Conservation (phyloP, 2,797 vertebrate species). For the Poecilia velifera region DNA sequence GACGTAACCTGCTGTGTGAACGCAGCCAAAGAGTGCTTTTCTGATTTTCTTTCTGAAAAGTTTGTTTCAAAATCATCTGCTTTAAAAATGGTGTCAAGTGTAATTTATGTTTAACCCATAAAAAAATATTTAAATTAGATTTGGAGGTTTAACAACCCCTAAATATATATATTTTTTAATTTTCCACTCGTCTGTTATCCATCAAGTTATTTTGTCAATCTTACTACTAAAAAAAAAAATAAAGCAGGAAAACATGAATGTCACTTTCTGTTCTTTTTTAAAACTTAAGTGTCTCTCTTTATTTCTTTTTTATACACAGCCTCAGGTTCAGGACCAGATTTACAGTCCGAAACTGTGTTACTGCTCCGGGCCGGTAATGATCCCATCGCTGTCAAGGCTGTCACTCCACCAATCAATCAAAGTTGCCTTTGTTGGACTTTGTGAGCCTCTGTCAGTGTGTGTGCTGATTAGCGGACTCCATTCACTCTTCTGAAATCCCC, state of each 20-base stretch:
- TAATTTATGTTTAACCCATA: not conserved
- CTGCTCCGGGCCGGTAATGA: constrained; percentile 53
- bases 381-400: constrained; percentile 59
- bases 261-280: too few species aligned
- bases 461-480: constrained; percentile 70
- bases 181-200: too few species aligned
- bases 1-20: too few species aligned
- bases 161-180: not conserved
- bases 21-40: too few species aligned
- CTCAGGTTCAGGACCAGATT: constrained; percentile 30
- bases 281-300: not conserved
- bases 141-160: not conserved
- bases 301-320: constrained; percentile 1
- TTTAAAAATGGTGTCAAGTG: not conserved
- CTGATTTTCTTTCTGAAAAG: not conserved
- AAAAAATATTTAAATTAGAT: not conserved
- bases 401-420: constrained; percentile 73
- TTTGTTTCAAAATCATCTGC: not conserved
- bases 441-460: constrained; percentile 15
- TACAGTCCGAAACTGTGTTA: constrained; percentile 46
- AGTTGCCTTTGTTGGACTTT: constrained; percentile 27
- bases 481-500: constrained; percentile 68
- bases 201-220: not conserved
- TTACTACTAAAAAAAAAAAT: not conserved
- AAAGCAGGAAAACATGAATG: not conserved